A percentile compares a stretch with the other conserved stretches of the same genome.
phyloP scores from a whole-genome alignment of 2,888 invertebrate species.

The Trachelus troglodyta region DNA sequence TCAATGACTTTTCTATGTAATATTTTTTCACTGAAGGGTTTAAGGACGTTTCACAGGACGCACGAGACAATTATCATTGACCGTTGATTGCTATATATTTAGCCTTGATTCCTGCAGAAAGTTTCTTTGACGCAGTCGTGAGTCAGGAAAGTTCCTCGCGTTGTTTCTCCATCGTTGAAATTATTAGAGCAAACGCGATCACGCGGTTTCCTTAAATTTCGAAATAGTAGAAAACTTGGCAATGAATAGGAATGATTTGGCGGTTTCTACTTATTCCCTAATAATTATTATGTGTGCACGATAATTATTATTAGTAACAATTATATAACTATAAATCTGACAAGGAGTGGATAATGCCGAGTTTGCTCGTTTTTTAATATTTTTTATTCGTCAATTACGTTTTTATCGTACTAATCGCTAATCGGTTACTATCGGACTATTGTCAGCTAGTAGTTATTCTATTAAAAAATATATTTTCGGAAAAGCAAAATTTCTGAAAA shows the following conservation, averaged over 20 bases:
- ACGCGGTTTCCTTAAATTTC: slow-evolving; percentile 1
- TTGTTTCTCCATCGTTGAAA: not conserved
- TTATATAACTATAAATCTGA: not conserved
- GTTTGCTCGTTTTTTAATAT: not conserved
- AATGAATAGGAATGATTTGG: not conserved
- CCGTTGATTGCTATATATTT: not conserved
- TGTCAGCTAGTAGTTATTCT: not conserved
- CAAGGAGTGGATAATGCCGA: not conserved
- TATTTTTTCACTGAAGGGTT: not conserved
- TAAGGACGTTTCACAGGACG: not conserved
- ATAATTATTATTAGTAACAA: not conserved
- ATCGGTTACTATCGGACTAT: not conserved
- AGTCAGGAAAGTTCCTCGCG: slow-evolving; percentile 2
- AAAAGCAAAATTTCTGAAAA: not conserved
- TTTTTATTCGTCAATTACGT: not conserved
- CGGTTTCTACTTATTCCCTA: not conserved
- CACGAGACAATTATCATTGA: not conserved
- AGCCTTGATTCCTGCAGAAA: not conserved
- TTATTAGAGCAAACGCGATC: slow-evolving; percentile 1
- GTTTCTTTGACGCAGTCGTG: not conserved
- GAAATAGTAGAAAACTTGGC: slow-evolving; percentile 2
- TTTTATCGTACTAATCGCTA: not conserved
- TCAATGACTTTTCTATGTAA: not conserved
- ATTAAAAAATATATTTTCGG: not conserved
- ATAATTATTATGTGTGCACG: not conserved